Percentiles rank a stretch among this genome's conserved stretches.
Evolutionary conservation across 2,797 vertebrate species (phyloP).

Genomic region (Mormyrus hasselquistii): DNA sequence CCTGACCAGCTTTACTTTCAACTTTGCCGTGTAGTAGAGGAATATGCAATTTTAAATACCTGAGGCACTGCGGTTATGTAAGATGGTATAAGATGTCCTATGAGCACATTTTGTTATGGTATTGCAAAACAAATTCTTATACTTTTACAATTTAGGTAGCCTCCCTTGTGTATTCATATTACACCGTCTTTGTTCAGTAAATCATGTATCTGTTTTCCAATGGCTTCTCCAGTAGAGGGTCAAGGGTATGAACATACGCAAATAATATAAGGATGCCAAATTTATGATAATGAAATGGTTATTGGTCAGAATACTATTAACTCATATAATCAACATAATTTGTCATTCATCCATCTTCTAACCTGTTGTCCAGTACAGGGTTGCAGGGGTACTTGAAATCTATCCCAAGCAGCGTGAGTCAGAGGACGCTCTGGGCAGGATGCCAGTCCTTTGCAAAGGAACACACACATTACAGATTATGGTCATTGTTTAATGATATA

Average conservation of each 20-base stretch:
- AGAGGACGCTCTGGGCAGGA: background rate
- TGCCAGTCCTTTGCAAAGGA: background rate
- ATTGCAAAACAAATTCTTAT: background rate
- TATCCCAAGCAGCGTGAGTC: background rate
- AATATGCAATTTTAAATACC: background rate
- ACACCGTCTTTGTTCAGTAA: background rate
- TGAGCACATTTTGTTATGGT: background rate
- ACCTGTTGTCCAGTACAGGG: background rate
- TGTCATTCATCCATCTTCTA: background rate
- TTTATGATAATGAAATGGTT: background rate
- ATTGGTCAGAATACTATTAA: background rate
- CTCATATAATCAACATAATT: background rate
- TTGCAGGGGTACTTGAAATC: background rate
- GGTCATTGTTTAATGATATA: background rate
- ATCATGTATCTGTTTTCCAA: background rate
- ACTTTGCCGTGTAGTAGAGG: background rate
- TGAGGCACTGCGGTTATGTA: background rate
- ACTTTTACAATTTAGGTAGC: background rate
- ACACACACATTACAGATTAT: background rate
- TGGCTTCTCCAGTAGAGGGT: background rate
- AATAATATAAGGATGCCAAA: background rate
- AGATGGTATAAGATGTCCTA: background rate
- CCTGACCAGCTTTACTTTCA: slow-evolving; percentile 12
- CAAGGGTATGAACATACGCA: background rate
- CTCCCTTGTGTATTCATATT: background rate